Evolutionary conservation across 2,113 vertebrate species (phyloP), one percentile per base, ranked within the genome.

Genomic region (Corapipo altera): DNA sequence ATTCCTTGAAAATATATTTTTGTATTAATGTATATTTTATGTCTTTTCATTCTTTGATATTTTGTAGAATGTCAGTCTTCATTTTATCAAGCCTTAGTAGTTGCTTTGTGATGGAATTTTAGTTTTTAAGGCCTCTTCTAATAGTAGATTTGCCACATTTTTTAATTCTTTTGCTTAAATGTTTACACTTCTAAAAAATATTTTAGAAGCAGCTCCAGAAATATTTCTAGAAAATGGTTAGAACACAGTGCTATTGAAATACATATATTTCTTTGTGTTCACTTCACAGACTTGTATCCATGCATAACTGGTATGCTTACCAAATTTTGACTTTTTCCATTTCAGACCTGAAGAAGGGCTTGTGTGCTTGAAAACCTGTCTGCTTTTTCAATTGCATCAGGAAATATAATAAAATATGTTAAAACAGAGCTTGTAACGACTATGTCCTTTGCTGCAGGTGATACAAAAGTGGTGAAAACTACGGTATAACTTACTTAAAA

Each of bases 1-100:
- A 48, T 73, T 77, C 14, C 43, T 91, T 70, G 55, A 70, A 84
- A 88, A 80, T 3, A n/a, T 85, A 26, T 39, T 90, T 86, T 74
- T 92, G 12, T 74, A 23, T 89, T 76, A 80, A 66, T 81, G 39
- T 66, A 55, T 93, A 74, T 92, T 94, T 94, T 70, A 76, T 70
- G 6, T n/a, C 20, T 90, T 88, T 72, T 71, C 43, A 59, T 80
- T 84, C 69, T 93, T 77, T 71, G 76, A 48, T 91, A 86, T 87
- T 91, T 92, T 77, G 33, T 81, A 80, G 59, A 88, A 88, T 27
- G 39, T 55, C 64, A 66, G 15, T 70, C n/a, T 73, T 93, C 8
- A 2, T 92, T 88, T 84, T 77, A 61, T 80, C 77, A 77, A 91
- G 21, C 26, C 48, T 73, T 74, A 48, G 33, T 16, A 73, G 26